Evolutionary conservation across 2,888 invertebrate genomes (phyloP).

Genomic region (Oscheius myriophilus): DNA sequence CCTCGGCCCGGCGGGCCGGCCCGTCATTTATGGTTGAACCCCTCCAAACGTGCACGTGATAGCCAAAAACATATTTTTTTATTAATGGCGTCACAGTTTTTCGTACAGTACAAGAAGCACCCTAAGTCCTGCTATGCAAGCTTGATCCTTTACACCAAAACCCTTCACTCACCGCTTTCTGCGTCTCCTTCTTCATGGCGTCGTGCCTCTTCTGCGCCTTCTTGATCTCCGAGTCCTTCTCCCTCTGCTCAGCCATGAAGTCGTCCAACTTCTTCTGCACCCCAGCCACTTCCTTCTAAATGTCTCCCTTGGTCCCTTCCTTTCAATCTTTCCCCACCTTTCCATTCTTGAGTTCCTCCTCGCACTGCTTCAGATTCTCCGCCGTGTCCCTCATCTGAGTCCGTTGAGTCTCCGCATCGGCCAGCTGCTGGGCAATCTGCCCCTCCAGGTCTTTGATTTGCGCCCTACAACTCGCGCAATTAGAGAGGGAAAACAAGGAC

Average conservation of each 20-base stretch:
- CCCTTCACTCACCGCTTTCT: conserved; percentile 29
- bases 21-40: too few species aligned
- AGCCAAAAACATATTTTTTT: too few species aligned
- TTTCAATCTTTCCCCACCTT: conserved; percentile 4
- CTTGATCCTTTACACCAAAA: too few species aligned
- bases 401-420: too few species aligned
- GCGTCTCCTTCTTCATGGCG: conserved; percentile 27
- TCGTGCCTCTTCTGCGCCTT: conserved; percentile 34
- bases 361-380: conserved; percentile 1
- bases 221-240: conserved; percentile 30
- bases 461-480: conserved; percentile 15
- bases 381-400: too few species aligned
- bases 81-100: too few species aligned
- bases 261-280: conserved; percentile 35
- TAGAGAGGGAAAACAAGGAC: background rate
- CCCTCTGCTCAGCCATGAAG: conserved; percentile 36
- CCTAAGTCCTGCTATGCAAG: too few species aligned
- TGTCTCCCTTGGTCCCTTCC: conserved; percentile 5
- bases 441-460: conserved; percentile 25
- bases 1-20: too few species aligned
- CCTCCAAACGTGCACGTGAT: too few species aligned
- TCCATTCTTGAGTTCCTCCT: conserved; percentile 22
- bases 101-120: too few species aligned
- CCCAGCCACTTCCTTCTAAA: background rate
- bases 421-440: conserved; percentile 2